phyloP scores from a whole-genome alignment of 2,888 invertebrate species.

The Caenorhabditis sinica region DNA sequence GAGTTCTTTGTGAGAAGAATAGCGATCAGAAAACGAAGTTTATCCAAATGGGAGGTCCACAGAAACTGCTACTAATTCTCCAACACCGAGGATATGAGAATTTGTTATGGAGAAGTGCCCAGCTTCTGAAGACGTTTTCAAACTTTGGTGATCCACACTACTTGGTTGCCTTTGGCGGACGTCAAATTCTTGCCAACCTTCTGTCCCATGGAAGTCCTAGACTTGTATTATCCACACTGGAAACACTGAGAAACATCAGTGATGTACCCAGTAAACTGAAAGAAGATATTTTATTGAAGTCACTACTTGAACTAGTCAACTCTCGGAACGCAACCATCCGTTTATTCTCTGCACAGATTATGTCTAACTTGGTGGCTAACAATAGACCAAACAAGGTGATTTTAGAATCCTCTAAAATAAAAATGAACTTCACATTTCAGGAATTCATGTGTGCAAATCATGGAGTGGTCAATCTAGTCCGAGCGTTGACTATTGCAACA shows the following conservation, averaged over 20 bases:
- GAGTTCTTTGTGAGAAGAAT: constrained; percentile 75
- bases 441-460: constrained; percentile 72
- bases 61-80: constrained; percentile 70
- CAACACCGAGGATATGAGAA: constrained; percentile 74
- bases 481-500: constrained; percentile 68
- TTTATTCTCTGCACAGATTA: constrained; percentile 73
- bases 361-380: constrained; percentile 80
- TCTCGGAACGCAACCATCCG: constrained; percentile 61
- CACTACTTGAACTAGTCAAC: constrained; percentile 67
- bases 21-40: constrained; percentile 76
- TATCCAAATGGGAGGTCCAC: constrained; percentile 64
- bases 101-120: constrained; percentile 74
- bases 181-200: constrained; percentile 54
- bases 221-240: constrained; percentile 71
- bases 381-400: constrained; percentile 75
- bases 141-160: constrained; percentile 69
- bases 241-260: constrained; percentile 75
- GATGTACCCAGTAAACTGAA: constrained; percentile 64
- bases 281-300: constrained; percentile 62
- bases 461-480: constrained; percentile 68
- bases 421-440: constrained; percentile 20
- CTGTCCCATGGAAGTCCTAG: constrained; percentile 73
- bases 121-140: constrained; percentile 73
- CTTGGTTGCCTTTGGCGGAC: constrained; percentile 65
- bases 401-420: neutral